Percentiles rank a stretch among this genome's conserved stretches.
These are phyloP conservation scores for Sphaerophoria rueppellii DNA, from an alignment of 2,888 invertebrate genomes.

Conservation along the genomic window DNA sequence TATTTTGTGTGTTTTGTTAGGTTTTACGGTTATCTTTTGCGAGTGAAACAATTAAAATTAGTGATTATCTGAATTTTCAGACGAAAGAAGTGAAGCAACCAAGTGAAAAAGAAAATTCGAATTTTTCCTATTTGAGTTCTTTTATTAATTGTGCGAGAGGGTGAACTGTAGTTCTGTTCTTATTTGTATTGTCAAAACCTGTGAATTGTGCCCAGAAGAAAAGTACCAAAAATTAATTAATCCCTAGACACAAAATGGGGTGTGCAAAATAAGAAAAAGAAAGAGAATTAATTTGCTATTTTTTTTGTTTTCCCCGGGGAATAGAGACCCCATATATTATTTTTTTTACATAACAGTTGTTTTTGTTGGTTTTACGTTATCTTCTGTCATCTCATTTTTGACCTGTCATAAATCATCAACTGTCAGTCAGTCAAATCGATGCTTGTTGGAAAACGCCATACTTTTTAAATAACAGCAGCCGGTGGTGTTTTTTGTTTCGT, in stretches of 20 bases:
- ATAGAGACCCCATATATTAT: background rate
- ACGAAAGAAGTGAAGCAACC: background rate
- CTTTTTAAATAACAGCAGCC: slow-evolving; percentile 5
- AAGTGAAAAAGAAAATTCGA: slow-evolving; percentile 11
- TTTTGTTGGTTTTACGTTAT: slow-evolving; percentile 51
- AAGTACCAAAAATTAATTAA: slow-evolving; percentile 13
- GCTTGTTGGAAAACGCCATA: slow-evolving; percentile 10
- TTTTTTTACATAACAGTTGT: slow-evolving; percentile 63
- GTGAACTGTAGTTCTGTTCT: background rate
- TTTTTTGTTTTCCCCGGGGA: slow-evolving; percentile 36
- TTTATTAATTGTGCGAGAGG: background rate
- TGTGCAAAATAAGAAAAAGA: slow-evolving; percentile 16
- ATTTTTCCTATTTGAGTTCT: background rate
- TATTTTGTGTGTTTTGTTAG: background rate
- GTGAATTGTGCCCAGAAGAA: slow-evolving; percentile 9
- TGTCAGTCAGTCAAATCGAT: background rate
- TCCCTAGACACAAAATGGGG: slow-evolving; percentile 24
- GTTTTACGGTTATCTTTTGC: slow-evolving; percentile 28
- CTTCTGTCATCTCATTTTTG: slow-evolving; percentile 52
- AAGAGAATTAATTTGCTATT: background rate
- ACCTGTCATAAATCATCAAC: slow-evolving; percentile 21
- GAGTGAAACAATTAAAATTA: background rate
- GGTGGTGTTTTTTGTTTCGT: slow-evolving; percentile 8
- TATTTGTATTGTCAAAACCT: background rate
- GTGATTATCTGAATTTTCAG: background rate